Evolutionary conservation across 1,140 invertebrate species (phyloP).

Genomic region (Galleria mellonella): DNA sequence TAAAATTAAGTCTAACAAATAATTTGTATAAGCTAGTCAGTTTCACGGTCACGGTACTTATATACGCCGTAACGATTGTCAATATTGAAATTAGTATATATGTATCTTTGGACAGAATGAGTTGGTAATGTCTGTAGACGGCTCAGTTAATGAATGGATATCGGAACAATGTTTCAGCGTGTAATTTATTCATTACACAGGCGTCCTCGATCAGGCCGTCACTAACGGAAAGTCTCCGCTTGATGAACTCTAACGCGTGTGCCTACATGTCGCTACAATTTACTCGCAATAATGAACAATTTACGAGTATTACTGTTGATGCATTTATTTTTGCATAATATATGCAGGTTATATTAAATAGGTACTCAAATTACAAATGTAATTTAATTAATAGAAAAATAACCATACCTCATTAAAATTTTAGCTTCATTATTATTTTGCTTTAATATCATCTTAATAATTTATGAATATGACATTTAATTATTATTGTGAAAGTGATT

Average conservation of each 20-base stretch:
- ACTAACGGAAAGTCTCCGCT: conserved; percentile 62
- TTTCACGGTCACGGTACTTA: conserved; percentile 41
- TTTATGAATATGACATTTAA: too few species aligned
- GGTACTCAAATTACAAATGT: too few species aligned
- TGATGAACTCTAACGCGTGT: conserved; percentile 36
- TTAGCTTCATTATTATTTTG: too few species aligned
- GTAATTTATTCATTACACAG: conserved; percentile 73
- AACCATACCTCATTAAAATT: too few species aligned
- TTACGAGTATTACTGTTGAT: too few species aligned
- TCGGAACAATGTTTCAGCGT: conserved; percentile 70
- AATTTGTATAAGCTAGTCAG: conserved; percentile 12
- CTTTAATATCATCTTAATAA: too few species aligned
- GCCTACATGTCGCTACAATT: too few species aligned
- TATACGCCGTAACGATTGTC: conserved; percentile 46
- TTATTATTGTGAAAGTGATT: too few species aligned
- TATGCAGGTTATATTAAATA: too few species aligned
- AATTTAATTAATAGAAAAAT: too few species aligned
- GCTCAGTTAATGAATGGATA: conserved; percentile 58
- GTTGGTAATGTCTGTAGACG: conserved; percentile 34
- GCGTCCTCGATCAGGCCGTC: conserved; percentile 58
- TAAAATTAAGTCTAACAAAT: conserved; percentile 30
- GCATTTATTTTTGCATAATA: too few species aligned
- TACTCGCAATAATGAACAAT: too few species aligned
- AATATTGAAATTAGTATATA: conserved; percentile 53
- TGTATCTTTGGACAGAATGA: conserved; percentile 24